Evolutionary conservation across 2,113 vertebrate species (phyloP), one percentile per base, ranked within the genome.

Genomic region (Hippocampus mohnikei): DNA sequence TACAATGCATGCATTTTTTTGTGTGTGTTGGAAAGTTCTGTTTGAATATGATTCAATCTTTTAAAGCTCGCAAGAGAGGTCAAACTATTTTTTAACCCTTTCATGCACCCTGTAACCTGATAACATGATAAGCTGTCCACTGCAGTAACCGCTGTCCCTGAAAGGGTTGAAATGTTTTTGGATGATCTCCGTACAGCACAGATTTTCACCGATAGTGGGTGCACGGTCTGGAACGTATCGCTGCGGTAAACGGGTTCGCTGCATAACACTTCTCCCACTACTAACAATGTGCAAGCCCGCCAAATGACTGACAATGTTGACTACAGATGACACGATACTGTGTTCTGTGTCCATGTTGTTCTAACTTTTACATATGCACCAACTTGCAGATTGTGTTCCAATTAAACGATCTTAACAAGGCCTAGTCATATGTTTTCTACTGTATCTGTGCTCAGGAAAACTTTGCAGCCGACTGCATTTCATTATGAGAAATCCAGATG

Each of bases 401-500:
- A 48, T 46, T 44, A 46, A 72, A 16, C 23, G 55, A 75, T 67
- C 76, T 13, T 27, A 64, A 75, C 60, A 66, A 69, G 64, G 52
- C 70, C 71, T 70, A 66, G 71, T 53, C 62, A n/a, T 56, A 41
- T 56, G 69, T 42, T 78, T 73, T 80, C 74, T 66, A 70, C 78
- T 74, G 75, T 80, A 69, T 77, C 48, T 78, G 71, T 79, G 74
- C 79, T 70, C 66, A 71, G 74, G 77, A 69, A 83, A 84, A 75
- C 75, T 77, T 71, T 84, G 82, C 82, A 84, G 83, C 73, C 79
- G 69, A 65, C 84, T 85, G 82, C 80, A 76, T 85, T 86, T 86
- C 85, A 84, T 86, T 79, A 90, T 85, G 86, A 81, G 74, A 78
- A 87, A 86, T 80, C 89, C 89, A 91, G 88, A 90, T 91, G 89